Base-by-base conservation (phyloP, 2,113 vertebrate species). In the Pluvianellus socialis region DNA sequence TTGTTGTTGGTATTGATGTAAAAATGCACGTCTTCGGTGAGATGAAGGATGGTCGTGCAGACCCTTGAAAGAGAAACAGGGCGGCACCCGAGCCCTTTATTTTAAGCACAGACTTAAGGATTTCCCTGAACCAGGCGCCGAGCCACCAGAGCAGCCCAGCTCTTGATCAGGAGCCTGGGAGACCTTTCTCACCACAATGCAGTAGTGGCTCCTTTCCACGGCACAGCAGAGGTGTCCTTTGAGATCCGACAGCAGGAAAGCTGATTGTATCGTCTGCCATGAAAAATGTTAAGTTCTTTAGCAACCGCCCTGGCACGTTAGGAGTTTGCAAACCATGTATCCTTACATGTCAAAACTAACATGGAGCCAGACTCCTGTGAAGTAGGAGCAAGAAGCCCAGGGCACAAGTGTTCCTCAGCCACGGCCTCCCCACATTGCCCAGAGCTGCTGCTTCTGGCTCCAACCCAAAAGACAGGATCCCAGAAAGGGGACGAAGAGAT, bases 391-490 rank as follows among this genome's bases (percentile, higher is more conserved):
- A 53, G 75, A 93, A 92, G 18, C 28, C 58, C 35, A 63, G 0
- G 2, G 35, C 28, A 61, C 19, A 55, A 63, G 23, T 3, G 0
- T 23, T 65, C 24, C n/a, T 67, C 52, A 24, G 30, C 5, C 0
- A 0, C 19, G 16, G 28, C 18, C 59, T 62, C 62, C 28, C 23
- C 3, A 0, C 22, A 35, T 13, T 2, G 1, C 20, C 20, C 47
- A n/a, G 13, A 62, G 23, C 38, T 47, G 32, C 19, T 56, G 42
- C 52, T 90, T 56, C 71, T 83, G 50, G 20, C 35, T 68, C 67
- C 33, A n/a, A 6, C 4, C 20, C 32, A n/a, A 62, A 62, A 70
- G 9, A 12, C 35, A 68, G 28, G 11, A 71, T 3, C 3, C 26
- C 45, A 45, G 40, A 68, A 89, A 73, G 23, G 32, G 10, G 55